Conservation (phyloP, 2,113 vertebrate genomes). For the Notarius quadriscutis region DNA sequence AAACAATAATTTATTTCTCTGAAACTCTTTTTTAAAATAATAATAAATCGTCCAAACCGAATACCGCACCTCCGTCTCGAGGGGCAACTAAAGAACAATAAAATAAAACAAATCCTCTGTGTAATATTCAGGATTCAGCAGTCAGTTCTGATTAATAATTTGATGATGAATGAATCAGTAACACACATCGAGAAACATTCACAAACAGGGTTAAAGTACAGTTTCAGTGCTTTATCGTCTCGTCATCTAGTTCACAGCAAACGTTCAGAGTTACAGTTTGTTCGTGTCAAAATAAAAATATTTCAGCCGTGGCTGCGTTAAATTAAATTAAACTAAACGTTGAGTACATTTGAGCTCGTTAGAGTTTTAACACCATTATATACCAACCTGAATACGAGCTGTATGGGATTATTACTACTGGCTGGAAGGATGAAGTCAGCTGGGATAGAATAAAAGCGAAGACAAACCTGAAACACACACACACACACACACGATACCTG, state of each 20-base stretch:
- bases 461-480: background rate
- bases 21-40: background rate
- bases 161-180: background rate
- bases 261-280: background rate
- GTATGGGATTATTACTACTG: background rate
- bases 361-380: background rate
- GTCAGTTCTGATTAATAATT: background rate
- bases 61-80: background rate
- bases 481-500: background rate
- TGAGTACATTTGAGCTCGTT: background rate
- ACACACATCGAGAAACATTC: no score
- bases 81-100: background rate
- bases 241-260: background rate
- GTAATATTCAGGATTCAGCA: background rate
- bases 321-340: background rate
- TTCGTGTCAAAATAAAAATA: background rate
- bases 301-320: background rate
- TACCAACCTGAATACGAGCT: background rate
- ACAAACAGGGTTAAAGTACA: background rate
- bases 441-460: background rate
- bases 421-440: background rate
- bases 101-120: background rate
- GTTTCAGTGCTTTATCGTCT: background rate
- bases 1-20: background rate
- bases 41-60: no score